phyloP scores from a whole-genome alignment of 2,113 vertebrate genomes.

The Tylochromis polylepis region DNA sequence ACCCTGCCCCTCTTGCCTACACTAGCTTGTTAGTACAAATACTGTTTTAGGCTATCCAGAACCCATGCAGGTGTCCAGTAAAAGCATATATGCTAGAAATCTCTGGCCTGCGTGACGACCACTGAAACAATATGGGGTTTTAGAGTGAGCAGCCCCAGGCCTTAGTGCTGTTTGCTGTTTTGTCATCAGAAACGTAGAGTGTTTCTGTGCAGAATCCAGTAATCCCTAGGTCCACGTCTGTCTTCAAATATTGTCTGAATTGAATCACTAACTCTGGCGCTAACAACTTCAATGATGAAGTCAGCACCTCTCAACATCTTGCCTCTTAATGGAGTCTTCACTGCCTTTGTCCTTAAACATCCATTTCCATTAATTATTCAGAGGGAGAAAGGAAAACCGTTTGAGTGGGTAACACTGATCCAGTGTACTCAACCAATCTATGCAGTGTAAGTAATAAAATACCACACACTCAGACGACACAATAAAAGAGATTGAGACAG shows the following conservation, averaged over 20 bases:
- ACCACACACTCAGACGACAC: slow-evolving; percentile 70
- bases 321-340: slow-evolving; percentile 70
- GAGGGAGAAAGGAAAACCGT: slow-evolving; percentile 70
- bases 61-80: slow-evolving; percentile 35
- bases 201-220: not conserved
- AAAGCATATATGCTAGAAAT: not conserved
- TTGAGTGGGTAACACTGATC: slow-evolving; percentile 76
- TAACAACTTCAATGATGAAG: slow-evolving; percentile 67
- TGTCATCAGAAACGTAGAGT: not conserved
- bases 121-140: not conserved
- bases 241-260: not conserved
- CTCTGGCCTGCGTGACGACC: not conserved
- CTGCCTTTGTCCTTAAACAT: slow-evolving; percentile 73
- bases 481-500: slow-evolving; percentile 74
- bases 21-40: slow-evolving; percentile 36
- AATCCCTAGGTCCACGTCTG: not conserved
- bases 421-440: slow-evolving; percentile 73
- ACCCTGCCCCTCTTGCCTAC: not conserved
- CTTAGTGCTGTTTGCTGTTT: not conserved
- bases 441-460: slow-evolving; percentile 75
- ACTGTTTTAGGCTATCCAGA: not conserved
- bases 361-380: slow-evolving; percentile 74
- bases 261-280: slow-evolving; percentile 28
- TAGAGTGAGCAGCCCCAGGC: not conserved
- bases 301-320: slow-evolving; percentile 69